These are phyloP conservation scores for Rhopilema esculentum DNA, from an alignment of 30 jellyfish, hydroid and myxozoan genomes.

Conservation along the genomic window DNA sequence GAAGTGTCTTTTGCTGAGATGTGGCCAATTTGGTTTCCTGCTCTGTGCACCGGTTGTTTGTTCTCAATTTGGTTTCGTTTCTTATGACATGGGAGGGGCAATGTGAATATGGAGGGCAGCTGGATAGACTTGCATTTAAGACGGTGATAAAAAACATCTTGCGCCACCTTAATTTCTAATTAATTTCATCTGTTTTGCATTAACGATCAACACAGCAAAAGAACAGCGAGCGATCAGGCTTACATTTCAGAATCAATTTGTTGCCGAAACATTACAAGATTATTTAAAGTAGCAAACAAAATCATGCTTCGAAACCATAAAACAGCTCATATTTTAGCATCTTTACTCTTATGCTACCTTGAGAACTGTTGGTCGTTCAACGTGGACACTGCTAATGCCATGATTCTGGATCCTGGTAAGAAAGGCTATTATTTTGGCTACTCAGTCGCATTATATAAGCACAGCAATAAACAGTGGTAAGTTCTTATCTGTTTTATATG, in stretches of 20 bases:
- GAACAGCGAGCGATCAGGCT: background rate
- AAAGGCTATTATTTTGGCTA: slow-evolving; percentile 70
- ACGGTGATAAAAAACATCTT: slow-evolving; percentile 30
- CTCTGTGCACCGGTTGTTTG: background rate
- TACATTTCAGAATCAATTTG: background rate
- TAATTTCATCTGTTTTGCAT: background rate
- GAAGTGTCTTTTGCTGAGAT: background rate
- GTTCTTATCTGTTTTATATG: background rate
- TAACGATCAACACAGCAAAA: background rate
- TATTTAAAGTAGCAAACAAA: too few species aligned
- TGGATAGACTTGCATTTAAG: slow-evolving; percentile 42
- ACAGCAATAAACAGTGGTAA: slow-evolving; percentile 38
- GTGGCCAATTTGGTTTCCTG: background rate
- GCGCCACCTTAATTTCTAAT: background rate
- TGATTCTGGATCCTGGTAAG: slow-evolving; percentile 14
- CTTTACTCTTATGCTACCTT: background rate
- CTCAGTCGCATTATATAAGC: slow-evolving; percentile 69
- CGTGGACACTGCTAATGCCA: slow-evolving; percentile 47
- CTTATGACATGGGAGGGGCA: slow-evolving; percentile 58
- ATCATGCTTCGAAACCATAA: background rate
- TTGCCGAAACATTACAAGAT: too few species aligned
- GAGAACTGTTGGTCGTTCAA: slow-evolving; percentile 8
- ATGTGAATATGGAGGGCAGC: slow-evolving; percentile 32
- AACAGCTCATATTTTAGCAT: background rate
- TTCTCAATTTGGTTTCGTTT: background rate